These are phyloP conservation scores for Hyaena hyaena DNA, from an alignment of 2,113 vertebrate genomes.

Conservation along the genomic window DNA sequence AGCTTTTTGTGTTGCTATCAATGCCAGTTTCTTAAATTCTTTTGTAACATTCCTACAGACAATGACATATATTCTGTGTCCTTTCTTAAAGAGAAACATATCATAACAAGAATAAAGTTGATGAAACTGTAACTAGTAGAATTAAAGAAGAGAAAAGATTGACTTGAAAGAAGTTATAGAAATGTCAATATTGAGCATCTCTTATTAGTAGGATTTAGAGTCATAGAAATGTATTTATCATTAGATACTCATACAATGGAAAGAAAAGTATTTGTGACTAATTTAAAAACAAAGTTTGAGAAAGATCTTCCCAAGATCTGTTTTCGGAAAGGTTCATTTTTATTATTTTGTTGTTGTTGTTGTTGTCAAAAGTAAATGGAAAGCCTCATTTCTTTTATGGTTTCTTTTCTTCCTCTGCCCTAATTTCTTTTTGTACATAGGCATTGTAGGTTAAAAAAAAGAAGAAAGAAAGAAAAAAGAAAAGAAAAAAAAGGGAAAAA, in stretches of 20 bases:
- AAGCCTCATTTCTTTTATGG: constrained; percentile 22
- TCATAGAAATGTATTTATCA: background rate
- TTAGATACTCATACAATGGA: background rate
- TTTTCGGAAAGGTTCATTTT: background rate
- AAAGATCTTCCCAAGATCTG: background rate
- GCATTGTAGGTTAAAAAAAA: background rate
- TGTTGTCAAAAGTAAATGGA: background rate
- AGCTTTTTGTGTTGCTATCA: background rate
- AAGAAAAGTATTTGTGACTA: background rate
- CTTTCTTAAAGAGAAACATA: background rate
- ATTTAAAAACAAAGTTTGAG: background rate
- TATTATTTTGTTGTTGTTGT: background rate
- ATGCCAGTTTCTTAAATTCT: background rate
- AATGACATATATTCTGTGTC: background rate
- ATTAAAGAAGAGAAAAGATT: background rate
- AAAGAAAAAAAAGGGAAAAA: too few relatives aligned
- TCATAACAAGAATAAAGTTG: background rate
- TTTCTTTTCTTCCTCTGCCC: background rate
- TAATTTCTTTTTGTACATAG: background rate
- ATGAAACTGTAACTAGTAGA: background rate
- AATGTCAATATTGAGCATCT: background rate
- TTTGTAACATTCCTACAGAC: background rate
- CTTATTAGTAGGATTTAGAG: background rate
- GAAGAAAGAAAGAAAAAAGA: background rate
- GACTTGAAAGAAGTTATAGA: background rate